phyloP scores from a whole-genome alignment of 2,113 vertebrate genomes.

The Microcebus murinus region DNA sequence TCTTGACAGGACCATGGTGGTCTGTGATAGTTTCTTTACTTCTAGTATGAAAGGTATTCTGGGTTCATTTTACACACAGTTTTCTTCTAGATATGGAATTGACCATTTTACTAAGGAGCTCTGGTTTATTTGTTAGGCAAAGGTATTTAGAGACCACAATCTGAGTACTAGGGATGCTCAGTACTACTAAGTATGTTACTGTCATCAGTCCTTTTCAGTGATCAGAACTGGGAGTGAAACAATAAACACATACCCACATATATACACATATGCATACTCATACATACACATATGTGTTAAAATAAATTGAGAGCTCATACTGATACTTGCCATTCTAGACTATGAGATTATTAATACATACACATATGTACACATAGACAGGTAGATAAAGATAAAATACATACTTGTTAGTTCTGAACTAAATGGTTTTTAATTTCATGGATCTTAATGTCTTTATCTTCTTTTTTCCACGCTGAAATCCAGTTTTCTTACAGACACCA shows the following conservation, averaged over 20 bases:
- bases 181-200: background rate
- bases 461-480: background rate
- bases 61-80: background rate
- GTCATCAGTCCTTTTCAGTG: conserved; percentile 17
- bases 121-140: background rate
- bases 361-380: background rate
- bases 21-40: background rate
- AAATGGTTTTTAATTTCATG: background rate
- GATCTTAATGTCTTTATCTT: background rate
- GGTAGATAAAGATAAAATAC: background rate
- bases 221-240: background rate
- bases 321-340: background rate
- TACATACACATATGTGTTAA: background rate
- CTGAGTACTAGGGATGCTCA: background rate
- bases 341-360: background rate
- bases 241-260: background rate
- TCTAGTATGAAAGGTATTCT: background rate
- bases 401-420: background rate
- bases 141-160: background rate
- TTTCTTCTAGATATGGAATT: background rate
- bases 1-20: background rate
- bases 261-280: background rate
- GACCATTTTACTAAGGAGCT: background rate
- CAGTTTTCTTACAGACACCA: background rate
- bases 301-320: background rate